These are phyloP conservation scores for Lycopodina hypogea DNA, from an alignment of 37 sponge, comb jelly and placozoan genomes.

Conservation along the genomic window DNA sequence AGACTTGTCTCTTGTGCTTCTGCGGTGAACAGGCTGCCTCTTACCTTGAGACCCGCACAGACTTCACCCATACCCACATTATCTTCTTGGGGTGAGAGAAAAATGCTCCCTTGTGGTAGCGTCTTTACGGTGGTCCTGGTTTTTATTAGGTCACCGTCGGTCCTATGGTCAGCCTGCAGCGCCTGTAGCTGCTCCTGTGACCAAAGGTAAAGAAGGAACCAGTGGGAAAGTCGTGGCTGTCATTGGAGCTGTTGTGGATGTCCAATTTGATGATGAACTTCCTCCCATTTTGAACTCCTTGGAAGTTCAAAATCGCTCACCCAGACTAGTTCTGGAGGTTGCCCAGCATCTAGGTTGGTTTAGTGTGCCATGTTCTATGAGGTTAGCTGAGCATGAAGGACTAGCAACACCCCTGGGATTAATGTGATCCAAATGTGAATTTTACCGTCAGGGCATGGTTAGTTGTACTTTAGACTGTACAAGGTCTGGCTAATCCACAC, in stretches of 20 bases:
- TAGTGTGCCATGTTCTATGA: not conserved
- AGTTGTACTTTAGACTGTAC: too few relatives aligned
- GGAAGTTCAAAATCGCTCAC: conserved; percentile 76
- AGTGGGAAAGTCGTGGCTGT: conserved; percentile 92
- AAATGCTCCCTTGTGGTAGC: not conserved
- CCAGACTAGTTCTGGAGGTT: conserved; percentile 90
- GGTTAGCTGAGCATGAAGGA: not conserved
- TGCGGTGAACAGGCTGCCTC: conserved; percentile 6
- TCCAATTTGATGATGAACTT: conserved; percentile 95
- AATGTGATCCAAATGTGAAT: too few relatives aligned
- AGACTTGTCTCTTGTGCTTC: conserved; percentile 31
- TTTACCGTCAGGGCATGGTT: not conserved
- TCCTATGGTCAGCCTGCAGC: conserved; percentile 28
- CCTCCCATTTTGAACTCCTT: conserved; percentile 98
- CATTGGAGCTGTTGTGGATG: conserved; percentile 99
- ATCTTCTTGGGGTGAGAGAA: conserved; percentile 37
- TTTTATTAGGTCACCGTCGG: conserved; percentile 36
- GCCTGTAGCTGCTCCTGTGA: not conserved
- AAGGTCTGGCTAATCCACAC: too few relatives aligned
- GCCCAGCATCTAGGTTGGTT: conserved; percentile 95
- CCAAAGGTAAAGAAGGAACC: conserved; percentile 4
- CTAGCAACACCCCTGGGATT: not conserved
- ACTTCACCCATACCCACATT: conserved; percentile 14
- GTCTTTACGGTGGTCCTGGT: not conserved
- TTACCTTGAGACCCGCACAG: conserved; percentile 23